Base-by-base conservation (phyloP, 92 coral and sea anemone genomes). In the Blastomussa wellsi region DNA sequence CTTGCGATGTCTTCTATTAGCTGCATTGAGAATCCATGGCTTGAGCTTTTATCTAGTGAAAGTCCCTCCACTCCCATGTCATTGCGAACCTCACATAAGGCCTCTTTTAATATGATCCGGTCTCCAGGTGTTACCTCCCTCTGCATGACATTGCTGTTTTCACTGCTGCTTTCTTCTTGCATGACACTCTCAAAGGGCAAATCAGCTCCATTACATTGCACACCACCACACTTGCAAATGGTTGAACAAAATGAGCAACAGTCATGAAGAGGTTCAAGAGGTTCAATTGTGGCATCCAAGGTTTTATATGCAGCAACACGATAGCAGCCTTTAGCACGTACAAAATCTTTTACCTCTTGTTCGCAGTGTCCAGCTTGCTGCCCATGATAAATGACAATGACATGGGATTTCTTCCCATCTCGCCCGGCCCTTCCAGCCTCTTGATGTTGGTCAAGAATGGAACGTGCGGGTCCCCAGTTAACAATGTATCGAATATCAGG, bases 401-500 rank as follows among this genome's bases (percentile, higher is more conserved):
- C 81, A 74, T 90, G 92, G 0, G 90, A 37, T 44, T 78, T 24
- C 65, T 72, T 33, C 4, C 89, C 86, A 68, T 89, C 89, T 44
- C 91, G 31, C 4, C 91, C 86, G 0, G 86, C 90, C 28, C 91
- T 82, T 69, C 91, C 91, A 57, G 91, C 94, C 84, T 91, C 82
- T 67, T 91, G 94, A 66, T 83, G 86, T 51, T 87, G 91, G 53
- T 87, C 91, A 12, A 88, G 69, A 51, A 88, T 84, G 15, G 89
- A 60, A 24, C 90, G 81, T 24, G 94, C 87, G 42, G 92, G 92
- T 12, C 94, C 94, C 85, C 90, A 91, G 83, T 91, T 88, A 39
- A 91, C 39, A 24, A 91, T 80, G 59, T 75, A 88, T 1, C 92
- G 38, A 0, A 88, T 85, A 88, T 88, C 90, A 16, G 94, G 92